Percentiles rank a stretch among this genome's conserved stretches.
Evolutionary conservation across 2,888 invertebrate genomes (phyloP).

Genomic region (Agrochola lychnidis): DNA sequence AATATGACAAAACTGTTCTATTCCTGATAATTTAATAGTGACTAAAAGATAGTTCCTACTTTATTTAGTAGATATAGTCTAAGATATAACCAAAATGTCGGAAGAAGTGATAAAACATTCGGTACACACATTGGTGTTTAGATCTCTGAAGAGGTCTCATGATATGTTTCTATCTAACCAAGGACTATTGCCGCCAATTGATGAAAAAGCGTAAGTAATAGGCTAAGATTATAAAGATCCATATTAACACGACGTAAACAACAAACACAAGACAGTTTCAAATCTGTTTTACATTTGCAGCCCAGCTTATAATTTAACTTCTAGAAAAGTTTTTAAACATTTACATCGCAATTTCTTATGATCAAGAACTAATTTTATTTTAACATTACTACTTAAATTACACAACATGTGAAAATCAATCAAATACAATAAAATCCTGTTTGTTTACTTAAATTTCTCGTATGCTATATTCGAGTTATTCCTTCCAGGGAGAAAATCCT

Average conservation of each 20-base stretch:
- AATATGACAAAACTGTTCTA: conserved; percentile 42
- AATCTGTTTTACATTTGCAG: not conserved
- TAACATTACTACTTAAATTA: not conserved
- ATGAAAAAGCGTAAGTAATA: conserved; percentile 94
- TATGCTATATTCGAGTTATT: not conserved
- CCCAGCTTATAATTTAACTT: not conserved
- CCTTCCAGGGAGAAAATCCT: conserved; percentile 93
- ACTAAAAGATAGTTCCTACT: not conserved
- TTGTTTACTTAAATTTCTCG: not conserved
- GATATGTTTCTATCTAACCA: conserved; percentile 99
- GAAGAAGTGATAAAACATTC: conserved; percentile 98
- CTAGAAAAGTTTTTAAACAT: not conserved
- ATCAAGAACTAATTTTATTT: not conserved
- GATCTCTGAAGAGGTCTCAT: conserved; percentile 98
- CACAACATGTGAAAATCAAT: too few relatives aligned
- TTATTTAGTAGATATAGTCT: conserved; percentile 8
- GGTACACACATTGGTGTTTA: conserved; percentile 98
- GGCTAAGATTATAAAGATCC: not conserved
- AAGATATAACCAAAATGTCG: conserved; percentile 83
- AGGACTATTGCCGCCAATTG: conserved; percentile 95
- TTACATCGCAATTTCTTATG: not conserved
- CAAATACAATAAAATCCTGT: not conserved
- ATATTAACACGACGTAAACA: not conserved
- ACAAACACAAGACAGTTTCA: not conserved
- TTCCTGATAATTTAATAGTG: conserved; percentile 20